phyloP scores from a whole-genome alignment of 2,888 invertebrate genomes.

The Eurytoma californica region DNA sequence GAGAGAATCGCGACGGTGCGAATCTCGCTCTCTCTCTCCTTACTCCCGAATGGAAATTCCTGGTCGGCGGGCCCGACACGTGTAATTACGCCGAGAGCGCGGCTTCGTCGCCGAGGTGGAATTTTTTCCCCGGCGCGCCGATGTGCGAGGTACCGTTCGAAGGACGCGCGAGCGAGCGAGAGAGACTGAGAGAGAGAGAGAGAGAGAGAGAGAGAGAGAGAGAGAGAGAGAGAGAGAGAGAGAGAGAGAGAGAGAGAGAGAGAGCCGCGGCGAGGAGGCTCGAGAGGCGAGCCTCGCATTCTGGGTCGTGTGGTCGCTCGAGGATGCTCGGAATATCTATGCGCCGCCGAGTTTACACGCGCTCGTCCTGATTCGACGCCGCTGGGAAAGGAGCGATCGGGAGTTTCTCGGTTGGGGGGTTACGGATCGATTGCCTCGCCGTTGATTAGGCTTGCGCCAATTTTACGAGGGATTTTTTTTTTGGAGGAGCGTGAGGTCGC shows the following conservation, averaged over 20 bases:
- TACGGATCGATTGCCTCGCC: too few relatives aligned
- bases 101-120: constrained; percentile 2
- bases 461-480: too few relatives aligned
- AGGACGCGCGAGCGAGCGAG: constrained; percentile 24
- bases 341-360: not conserved
- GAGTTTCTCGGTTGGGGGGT: too few relatives aligned
- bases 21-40: not conserved
- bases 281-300: constrained; percentile 33
- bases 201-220: too few relatives aligned
- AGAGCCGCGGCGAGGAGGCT: not conserved
- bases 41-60: not conserved
- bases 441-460: too few relatives aligned
- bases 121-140: not conserved
- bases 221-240: too few relatives aligned
- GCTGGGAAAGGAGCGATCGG: too few relatives aligned
- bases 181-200: too few relatives aligned
- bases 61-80: not conserved
- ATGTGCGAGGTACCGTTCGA: constrained; percentile 40
- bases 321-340: constrained; percentile 44
- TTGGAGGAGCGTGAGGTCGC: too few relatives aligned
- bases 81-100: constrained; percentile 4
- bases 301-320: constrained; percentile 39
- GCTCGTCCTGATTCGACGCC: too few relatives aligned
- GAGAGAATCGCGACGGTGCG: not conserved
- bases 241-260: too few relatives aligned